Base-by-base conservation (phyloP, 2,797 vertebrate species). In the Chiropotes sagulatus region DNA sequence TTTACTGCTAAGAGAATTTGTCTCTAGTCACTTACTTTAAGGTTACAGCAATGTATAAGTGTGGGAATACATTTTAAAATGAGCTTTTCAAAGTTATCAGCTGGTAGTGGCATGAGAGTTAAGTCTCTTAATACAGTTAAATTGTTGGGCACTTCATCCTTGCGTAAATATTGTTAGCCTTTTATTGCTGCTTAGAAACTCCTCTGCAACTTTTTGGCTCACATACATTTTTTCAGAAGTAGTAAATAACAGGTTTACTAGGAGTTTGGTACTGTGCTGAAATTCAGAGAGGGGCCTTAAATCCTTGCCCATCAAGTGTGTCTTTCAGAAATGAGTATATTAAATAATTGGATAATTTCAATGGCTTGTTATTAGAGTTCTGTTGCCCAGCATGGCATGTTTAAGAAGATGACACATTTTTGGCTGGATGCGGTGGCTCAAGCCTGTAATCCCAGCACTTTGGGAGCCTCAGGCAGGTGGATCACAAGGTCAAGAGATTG, bases 241-340 rank as follows among this genome's bases (percentile, higher is more conserved):
- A 92, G 58, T 96, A 98, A 97, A 98, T 97, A 95, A 88, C 96
- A 94, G 72, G 96, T 94, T 97, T 97, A 96, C 83, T 96, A 67
- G 58, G 61, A 90, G 44, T 88, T 92, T 95, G 87, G 72, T 93
- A 96, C 39, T 58, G 50, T 88, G 28, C 2, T 44, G 28, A 94
- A 94, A 86, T 75, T 93, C 92, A 97, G 44, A 96, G 50, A 96
- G 75, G n/a, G 52, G 39, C 28, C 91, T 54, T 97, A 96, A 93
- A 95, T 97, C 72, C 36, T 92, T 89, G 13, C n/a, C 85, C 48
- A 72, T 97, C 83, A 87, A 96, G 95, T 92, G 33, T 50, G 39
- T 80, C 30, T 96, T 96, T 95, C 73, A 80, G 96, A 95, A 96
- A 88, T 92, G 94, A 93, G 73, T 94, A 70, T 93, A 93, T 94